A percentile compares a stretch with the other conserved stretches of the same genome.
phyloP scores from a whole-genome alignment of 2,113 vertebrate species.

The Crotalus helleri region DNA sequence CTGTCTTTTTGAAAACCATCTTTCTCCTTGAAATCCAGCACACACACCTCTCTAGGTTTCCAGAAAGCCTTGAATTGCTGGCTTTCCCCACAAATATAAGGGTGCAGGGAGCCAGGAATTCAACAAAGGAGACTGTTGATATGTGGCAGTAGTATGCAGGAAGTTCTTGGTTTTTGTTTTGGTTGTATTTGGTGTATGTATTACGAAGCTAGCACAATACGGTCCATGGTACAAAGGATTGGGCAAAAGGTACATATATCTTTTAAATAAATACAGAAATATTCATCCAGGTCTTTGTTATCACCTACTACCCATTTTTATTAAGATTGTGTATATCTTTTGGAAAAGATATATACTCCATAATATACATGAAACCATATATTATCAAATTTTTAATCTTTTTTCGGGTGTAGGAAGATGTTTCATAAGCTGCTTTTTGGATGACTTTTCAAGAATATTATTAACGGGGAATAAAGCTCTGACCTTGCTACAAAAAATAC shows the following conservation, averaged over 20 bases:
- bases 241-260: background rate
- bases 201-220: background rate
- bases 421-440: background rate
- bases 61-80: background rate
- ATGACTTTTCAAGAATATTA: background rate
- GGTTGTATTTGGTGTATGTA: background rate
- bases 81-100: background rate
- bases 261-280: background rate
- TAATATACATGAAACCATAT: background rate
- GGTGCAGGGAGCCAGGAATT: background rate
- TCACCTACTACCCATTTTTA: background rate
- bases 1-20: background rate
- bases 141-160: background rate
- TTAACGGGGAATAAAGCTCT: background rate
- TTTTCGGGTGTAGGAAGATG: background rate
- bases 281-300: background rate
- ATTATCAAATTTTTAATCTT: background rate
- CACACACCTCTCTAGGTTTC: background rate
- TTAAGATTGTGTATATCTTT: background rate
- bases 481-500: background rate
- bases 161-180: background rate
- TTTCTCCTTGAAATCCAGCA: background rate
- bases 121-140: background rate
- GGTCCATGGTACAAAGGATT: background rate
- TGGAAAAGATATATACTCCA: background rate